Conservation (phyloP, 2,113 vertebrate species). For the Crotophaga sulcirostris region DNA sequence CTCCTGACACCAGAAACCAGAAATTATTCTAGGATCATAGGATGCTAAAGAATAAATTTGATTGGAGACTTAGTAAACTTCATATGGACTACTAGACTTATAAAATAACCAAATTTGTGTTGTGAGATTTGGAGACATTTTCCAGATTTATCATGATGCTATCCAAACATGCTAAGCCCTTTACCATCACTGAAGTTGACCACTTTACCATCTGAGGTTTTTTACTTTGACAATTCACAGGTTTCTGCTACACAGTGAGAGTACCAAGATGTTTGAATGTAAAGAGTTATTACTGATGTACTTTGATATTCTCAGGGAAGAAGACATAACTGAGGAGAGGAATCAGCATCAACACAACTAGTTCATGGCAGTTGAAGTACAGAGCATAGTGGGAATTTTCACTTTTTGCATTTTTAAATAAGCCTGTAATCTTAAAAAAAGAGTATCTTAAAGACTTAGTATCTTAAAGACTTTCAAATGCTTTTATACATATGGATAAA, state of each 20-base stretch:
- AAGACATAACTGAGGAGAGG: background rate
- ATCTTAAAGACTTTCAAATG: background rate
- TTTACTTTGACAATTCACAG: background rate
- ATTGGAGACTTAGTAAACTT: background rate
- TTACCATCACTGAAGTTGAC: too few relatives aligned
- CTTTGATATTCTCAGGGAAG: too few relatives aligned
- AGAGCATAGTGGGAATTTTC: background rate
- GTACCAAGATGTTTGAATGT: background rate
- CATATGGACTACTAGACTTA: fast-evolving
- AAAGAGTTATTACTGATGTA: background rate
- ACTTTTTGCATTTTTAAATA: background rate
- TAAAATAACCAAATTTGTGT: background rate
- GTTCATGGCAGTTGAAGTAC: background rate
- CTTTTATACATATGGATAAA: background rate
- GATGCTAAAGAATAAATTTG: background rate
- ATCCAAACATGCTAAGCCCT: background rate
- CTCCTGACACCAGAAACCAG: background rate
- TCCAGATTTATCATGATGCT: background rate
- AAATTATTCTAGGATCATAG: background rate
- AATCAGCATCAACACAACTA: background rate
- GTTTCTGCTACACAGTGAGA: background rate
- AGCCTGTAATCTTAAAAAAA: background rate
- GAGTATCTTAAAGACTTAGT: background rate
- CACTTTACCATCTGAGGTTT: too few relatives aligned
- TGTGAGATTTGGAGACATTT: background rate